These are phyloP conservation scores for Spermophilus dauricus DNA, from an alignment of 2,113 vertebrate species.

Conservation along the genomic window DNA sequence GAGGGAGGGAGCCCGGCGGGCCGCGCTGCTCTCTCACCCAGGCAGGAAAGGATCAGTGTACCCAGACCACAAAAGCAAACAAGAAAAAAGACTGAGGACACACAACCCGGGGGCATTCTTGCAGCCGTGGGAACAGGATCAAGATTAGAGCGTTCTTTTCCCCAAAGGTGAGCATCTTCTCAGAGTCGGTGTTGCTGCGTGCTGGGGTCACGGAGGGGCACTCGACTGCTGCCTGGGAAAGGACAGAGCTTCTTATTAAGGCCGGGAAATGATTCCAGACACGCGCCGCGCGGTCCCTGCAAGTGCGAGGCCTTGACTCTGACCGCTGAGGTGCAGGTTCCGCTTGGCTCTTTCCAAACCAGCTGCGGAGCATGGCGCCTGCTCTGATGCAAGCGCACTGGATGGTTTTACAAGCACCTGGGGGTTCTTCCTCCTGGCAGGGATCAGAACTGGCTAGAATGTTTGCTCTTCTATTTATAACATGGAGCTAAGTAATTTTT, in stretches of 20 bases:
- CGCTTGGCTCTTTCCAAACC: constrained; percentile 29
- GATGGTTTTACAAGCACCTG: constrained; percentile 32
- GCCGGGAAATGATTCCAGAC: constrained; percentile 63
- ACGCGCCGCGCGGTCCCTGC: neutral
- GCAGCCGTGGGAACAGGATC: constrained; percentile 66
- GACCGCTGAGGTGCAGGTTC: neutral
- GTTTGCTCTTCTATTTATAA: constrained; percentile 52
- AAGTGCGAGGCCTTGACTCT: constrained; percentile 39
- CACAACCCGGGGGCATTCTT: constrained; percentile 61
- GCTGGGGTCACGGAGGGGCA: constrained; percentile 70
- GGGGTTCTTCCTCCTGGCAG: neutral
- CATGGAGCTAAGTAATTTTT: neutral
- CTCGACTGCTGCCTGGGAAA: constrained; percentile 59
- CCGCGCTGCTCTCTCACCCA: constrained; percentile 91
- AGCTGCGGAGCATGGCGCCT: neutral
- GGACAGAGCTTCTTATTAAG: constrained; percentile 75
- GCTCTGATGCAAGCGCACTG: neutral
- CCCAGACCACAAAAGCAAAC: constrained; percentile 85
- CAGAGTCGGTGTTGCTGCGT: neutral
- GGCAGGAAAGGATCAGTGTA: constrained; percentile 88
- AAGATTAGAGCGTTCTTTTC: constrained; percentile 74
- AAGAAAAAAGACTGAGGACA: constrained; percentile 54
- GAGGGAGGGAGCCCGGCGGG: constrained; percentile 94
- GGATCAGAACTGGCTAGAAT: neutral
- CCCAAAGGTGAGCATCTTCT: constrained; percentile 73